Conservation (phyloP, 2,113 vertebrate species). For the Pipa parva region DNA sequence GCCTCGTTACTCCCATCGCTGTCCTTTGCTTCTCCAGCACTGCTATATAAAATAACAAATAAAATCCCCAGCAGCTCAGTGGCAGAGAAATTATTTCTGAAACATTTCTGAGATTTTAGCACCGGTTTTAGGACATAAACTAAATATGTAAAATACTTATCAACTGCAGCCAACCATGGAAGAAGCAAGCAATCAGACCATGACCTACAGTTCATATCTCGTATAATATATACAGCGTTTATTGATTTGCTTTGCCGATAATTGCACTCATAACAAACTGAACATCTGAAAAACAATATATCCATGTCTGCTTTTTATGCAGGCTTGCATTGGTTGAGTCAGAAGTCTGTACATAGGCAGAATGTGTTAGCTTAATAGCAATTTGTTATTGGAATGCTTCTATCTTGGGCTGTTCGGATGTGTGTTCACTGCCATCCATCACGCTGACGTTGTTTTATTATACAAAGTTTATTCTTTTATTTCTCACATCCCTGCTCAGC, state of each 20-base stretch:
- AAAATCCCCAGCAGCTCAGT: no score
- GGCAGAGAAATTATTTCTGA: conserved; percentile 2
- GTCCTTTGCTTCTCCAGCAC: no score
- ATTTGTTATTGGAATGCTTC: conserved; percentile 41
- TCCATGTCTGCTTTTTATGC: conserved; percentile 34
- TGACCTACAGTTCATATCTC: conserved; percentile 27
- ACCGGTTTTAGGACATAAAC: conserved; percentile 18
- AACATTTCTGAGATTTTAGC: conserved; percentile 1
- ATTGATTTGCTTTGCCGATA: conserved; percentile 42
- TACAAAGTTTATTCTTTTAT: conserved; percentile 43
- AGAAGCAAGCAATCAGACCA: conserved; percentile 33
- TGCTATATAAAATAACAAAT: no score
- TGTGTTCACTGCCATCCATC: conserved; percentile 28
- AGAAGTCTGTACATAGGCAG: conserved; percentile 38
- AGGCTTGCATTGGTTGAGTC: conserved; percentile 26
- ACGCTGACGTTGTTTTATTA: conserved; percentile 40
- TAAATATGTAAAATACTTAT: conserved; percentile 40
- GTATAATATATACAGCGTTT: conserved; percentile 36
- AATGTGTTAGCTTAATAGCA: conserved; percentile 39
- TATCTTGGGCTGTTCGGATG: conserved; percentile 31
- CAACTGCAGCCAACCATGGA: conserved; percentile 10
- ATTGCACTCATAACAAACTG: conserved; percentile 42
- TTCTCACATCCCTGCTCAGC: conserved; percentile 27
- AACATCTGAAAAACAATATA: conserved; percentile 40
- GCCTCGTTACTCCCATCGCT: no score